Conservation (phyloP, 2,888 invertebrate genomes). For the Carabus problematicus region DNA sequence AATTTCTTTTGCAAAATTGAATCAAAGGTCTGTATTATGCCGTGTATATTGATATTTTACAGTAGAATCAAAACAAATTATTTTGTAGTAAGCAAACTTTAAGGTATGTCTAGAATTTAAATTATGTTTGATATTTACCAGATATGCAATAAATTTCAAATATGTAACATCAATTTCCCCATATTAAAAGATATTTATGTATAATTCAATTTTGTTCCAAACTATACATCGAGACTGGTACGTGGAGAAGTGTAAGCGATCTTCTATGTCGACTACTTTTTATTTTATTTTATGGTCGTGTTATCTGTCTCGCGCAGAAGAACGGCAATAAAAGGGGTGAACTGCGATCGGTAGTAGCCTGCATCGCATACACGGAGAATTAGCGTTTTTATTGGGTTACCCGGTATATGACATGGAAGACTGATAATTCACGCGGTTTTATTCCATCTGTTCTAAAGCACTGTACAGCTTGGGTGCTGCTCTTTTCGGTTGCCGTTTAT, state of each 20-base stretch:
- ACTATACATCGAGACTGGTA: too few species aligned
- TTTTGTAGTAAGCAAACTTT: too few species aligned
- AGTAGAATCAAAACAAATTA: too few species aligned
- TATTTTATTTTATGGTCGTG: constrained; percentile 35
- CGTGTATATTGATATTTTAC: too few species aligned
- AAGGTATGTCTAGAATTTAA: too few species aligned
- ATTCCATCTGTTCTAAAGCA: constrained; percentile 10
- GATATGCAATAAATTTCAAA: too few species aligned
- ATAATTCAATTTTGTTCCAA: too few species aligned
- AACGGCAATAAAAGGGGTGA: constrained; percentile 29
- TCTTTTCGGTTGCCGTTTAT: background rate
- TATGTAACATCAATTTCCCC: too few species aligned
- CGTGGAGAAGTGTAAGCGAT: constrained; percentile 1
- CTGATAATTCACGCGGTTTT: constrained; percentile 22
- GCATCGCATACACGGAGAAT: constrained; percentile 12
- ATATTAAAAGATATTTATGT: too few species aligned
- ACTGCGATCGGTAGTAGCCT: constrained; percentile 4
- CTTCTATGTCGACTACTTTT: constrained; percentile 14
- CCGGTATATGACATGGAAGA: constrained; percentile 29
- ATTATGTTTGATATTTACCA: too few species aligned
- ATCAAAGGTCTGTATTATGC: too few species aligned
- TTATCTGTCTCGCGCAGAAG: constrained; percentile 27
- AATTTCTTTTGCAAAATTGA: too few species aligned
- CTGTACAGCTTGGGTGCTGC: background rate
- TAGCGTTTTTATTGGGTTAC: constrained; percentile 32